A percentile compares a stretch with the other conserved stretches of the same genome.
phyloP scores from a whole-genome alignment of 30 jellyfish, hydroid and myxozoan species.

The Aurelia sp. region DNA sequence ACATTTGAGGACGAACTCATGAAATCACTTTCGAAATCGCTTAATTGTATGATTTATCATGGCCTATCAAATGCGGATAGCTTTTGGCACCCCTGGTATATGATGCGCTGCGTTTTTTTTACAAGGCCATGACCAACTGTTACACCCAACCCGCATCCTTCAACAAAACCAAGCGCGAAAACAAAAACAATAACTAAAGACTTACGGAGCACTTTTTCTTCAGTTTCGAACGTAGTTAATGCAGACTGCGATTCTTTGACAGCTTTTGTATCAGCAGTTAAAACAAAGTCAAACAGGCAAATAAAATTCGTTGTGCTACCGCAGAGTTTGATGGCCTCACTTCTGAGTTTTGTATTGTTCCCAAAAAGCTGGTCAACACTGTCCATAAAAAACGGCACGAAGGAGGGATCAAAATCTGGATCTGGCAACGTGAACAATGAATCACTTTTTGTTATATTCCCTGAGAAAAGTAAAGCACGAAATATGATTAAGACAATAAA shows the following conservation, averaged over 20 bases:
- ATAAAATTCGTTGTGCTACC: constrained; percentile 29
- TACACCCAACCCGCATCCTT: too few species aligned
- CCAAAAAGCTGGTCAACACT: constrained; percentile 42
- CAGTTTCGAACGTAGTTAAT: constrained; percentile 15
- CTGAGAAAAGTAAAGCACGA: constrained; percentile 7
- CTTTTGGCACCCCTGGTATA: too few species aligned
- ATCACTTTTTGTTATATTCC: constrained; percentile 59
- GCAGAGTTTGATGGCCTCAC: constrained; percentile 26
- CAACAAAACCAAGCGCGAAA: too few species aligned
- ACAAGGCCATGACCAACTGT: too few species aligned
- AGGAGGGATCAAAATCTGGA: constrained; percentile 30
- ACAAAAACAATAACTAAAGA: not conserved
- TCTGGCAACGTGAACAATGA: constrained; percentile 47
- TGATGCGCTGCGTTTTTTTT: too few species aligned
- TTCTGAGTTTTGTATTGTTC: constrained; percentile 36
- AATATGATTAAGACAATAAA: too few species aligned
- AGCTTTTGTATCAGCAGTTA: constrained; percentile 43
- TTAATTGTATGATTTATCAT: too few species aligned
- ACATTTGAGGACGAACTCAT: too few species aligned
- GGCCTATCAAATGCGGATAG: too few species aligned
- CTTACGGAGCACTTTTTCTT: constrained; percentile 48
- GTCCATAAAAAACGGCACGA: constrained; percentile 66
- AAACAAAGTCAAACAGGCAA: constrained; percentile 68
- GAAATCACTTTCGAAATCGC: too few species aligned
- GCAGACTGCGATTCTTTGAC: constrained; percentile 42